A percentile compares a stretch with the other conserved stretches of the same genome.
These are phyloP conservation scores for Urosaurus nigricauda DNA, from an alignment of 2,797 vertebrate species.

Conservation along the genomic window DNA sequence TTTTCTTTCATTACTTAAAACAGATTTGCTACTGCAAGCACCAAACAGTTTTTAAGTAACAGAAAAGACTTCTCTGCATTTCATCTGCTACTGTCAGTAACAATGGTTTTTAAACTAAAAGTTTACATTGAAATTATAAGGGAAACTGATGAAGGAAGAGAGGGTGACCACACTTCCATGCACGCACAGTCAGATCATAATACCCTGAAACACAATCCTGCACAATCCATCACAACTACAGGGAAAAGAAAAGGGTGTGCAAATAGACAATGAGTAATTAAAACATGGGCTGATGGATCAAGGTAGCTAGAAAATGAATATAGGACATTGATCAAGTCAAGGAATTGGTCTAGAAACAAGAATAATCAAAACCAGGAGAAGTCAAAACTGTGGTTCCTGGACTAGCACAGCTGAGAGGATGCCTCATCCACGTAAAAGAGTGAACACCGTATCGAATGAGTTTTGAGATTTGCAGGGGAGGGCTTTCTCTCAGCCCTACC, in stretches of 20 bases:
- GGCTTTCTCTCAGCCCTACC: too few relatives aligned
- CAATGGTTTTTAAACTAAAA: not conserved
- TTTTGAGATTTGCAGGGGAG: too few relatives aligned
- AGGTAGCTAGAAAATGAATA: not conserved
- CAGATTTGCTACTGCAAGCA: not conserved
- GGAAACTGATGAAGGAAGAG: not conserved
- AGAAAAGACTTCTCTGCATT: too few relatives aligned
- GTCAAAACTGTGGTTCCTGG: not conserved
- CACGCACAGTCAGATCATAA: not conserved
- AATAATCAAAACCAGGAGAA: not conserved
- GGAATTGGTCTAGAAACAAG: not conserved
- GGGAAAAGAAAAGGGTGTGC: not conserved
- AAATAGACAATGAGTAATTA: not conserved
- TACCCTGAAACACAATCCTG: not conserved
- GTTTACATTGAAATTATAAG: not conserved
- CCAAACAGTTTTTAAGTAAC: not conserved
- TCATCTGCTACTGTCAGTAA: not conserved
- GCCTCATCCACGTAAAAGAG: too few relatives aligned
- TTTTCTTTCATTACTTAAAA: constrained; percentile 24
- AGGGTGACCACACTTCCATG: too few relatives aligned
- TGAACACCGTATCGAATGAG: too few relatives aligned
- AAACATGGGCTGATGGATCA: not conserved
- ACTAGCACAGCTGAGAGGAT: too few relatives aligned
- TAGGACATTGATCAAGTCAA: not conserved
- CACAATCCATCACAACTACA: not conserved